Base-by-base conservation (phyloP, 1,140 invertebrate species). In the Mamestra configurata region DNA sequence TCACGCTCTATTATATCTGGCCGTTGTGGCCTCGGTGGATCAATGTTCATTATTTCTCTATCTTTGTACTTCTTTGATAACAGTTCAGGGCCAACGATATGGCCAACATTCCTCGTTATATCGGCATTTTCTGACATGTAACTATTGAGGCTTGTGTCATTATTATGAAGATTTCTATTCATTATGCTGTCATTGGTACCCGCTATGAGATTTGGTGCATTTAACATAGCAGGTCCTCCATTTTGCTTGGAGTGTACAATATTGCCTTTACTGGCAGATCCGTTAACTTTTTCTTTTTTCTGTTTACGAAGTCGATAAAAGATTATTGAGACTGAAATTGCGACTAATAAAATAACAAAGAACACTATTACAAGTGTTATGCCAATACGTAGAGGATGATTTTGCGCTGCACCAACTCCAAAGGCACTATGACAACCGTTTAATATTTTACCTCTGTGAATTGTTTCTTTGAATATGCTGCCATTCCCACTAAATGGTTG, bases 1-100 rank as follows among this genome's bases (percentile, higher is more conserved):
- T 99, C 98, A 3, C 98, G 94, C 93, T 99, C 98, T 61, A 99
- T 99, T 5, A 99, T 98, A 92, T 99, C 98, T 0, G 98, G 98
- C 55, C 98, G 94, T 91, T 98, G 97, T 0, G 97, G 97, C 57
- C 97, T 94, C 43, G 96, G 96, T 75, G 96, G 96, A 76, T 97
- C 97, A 15, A 95, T 95, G 24, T 96, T 95, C 88, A 96, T 96
- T 40, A 97, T 96, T 86, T 98, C 98, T 22, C 98, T 96, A 84
- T 98, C 98, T 92, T 98, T 98, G 89, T 97, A 98, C 92, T 98
- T 98, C 85, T 98, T 98, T 0, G 97, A 97, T 43, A 98, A 96
- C 22, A 98, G 91, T 89, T 98, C 98, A 0, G 98, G 97, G 0
- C 96, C 97, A 0, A 97, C 97, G 79, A 98, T 95, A 82, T 97